Percentiles rank a stretch among this genome's conserved stretches.
Evolutionary conservation across 2,888 invertebrate species (phyloP).

Genomic region (Spodoptera picta): DNA sequence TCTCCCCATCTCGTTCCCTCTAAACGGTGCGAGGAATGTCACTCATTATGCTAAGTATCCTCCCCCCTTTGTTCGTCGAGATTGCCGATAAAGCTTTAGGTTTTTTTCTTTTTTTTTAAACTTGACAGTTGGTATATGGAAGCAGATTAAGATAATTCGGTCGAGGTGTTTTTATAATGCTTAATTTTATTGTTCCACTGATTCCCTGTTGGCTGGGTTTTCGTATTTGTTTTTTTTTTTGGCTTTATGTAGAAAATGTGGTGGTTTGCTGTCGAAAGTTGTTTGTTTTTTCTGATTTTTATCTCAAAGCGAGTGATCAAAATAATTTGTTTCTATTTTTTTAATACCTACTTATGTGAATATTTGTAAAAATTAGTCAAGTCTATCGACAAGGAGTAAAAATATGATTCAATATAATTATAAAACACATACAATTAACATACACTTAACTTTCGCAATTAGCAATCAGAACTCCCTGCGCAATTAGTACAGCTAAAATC

Average conservation of each 20-base stretch:
- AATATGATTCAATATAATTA: too few species aligned
- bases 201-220: slow-evolving; percentile 41
- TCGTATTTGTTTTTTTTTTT: slow-evolving; percentile 36
- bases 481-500: slow-evolving; percentile 43
- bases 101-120: slow-evolving; percentile 71
- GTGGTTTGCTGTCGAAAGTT: slow-evolving; percentile 4
- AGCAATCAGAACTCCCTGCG: slow-evolving; percentile 27
- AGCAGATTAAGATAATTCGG: slow-evolving; percentile 84
- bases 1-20: slow-evolving; percentile 67
- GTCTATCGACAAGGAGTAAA: too few species aligned
- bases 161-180: slow-evolving; percentile 73
- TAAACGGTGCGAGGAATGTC: slow-evolving; percentile 85
- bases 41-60: slow-evolving; percentile 89
- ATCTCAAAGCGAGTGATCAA: too few species aligned
- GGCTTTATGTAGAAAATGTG: slow-evolving; percentile 20
- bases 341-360: too few species aligned
- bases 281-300: too few species aligned
- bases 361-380: too few species aligned
- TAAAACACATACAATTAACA: too few species aligned
- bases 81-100: slow-evolving; percentile 74
- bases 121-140: slow-evolving; percentile 89
- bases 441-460: slow-evolving; percentile 31
- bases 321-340: too few species aligned
- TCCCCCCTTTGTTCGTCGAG: slow-evolving; percentile 81
- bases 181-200: slow-evolving; percentile 78